These are phyloP conservation scores for Athalia rosae DNA, from an alignment of 2,888 invertebrate species.

Conservation along the genomic window DNA sequence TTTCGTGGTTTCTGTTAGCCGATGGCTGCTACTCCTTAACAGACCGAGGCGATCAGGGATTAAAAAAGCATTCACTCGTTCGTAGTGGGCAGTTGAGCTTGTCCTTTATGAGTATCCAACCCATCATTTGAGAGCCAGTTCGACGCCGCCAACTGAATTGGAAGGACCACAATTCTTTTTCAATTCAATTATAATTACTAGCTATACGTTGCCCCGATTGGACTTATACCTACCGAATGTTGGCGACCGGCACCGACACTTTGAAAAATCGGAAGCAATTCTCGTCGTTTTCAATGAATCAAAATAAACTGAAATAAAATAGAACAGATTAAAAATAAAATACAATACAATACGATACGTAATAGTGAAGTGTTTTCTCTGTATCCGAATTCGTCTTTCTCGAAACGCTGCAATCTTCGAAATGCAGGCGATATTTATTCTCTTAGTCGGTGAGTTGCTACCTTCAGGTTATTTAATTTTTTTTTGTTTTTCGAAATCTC, in stretches of 20 bases:
- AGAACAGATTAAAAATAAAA: too few species aligned
- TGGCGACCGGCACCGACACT: neutral
- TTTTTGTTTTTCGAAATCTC: neutral
- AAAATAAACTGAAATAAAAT: too few species aligned
- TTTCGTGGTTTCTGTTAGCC: constrained; percentile 7
- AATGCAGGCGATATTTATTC: constrained; percentile 19
- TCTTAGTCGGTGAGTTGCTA: constrained; percentile 29
- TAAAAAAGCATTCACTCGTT: constrained; percentile 47
- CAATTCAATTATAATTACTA: constrained; percentile 11
- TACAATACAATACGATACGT: too few species aligned
- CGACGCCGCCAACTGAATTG: constrained; percentile 52
- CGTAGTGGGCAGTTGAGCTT: constrained; percentile 45
- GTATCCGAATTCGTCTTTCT: neutral
- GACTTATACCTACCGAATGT: constrained; percentile 19
- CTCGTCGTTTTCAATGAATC: too few species aligned
- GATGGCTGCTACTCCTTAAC: neutral
- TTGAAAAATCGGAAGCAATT: neutral
- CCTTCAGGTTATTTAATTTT: neutral
- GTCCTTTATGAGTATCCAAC: constrained; percentile 42
- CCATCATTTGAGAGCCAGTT: constrained; percentile 53
- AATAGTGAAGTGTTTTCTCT: neutral
- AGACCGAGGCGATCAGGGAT: constrained; percentile 27
- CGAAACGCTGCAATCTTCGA: neutral
- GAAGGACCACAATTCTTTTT: constrained; percentile 49
- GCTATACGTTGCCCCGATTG: constrained; percentile 5